These are phyloP conservation scores for Xiphorhynchus erythropygius DNA, from an alignment of 2,797 vertebrate genomes.

Conservation along the genomic window DNA sequence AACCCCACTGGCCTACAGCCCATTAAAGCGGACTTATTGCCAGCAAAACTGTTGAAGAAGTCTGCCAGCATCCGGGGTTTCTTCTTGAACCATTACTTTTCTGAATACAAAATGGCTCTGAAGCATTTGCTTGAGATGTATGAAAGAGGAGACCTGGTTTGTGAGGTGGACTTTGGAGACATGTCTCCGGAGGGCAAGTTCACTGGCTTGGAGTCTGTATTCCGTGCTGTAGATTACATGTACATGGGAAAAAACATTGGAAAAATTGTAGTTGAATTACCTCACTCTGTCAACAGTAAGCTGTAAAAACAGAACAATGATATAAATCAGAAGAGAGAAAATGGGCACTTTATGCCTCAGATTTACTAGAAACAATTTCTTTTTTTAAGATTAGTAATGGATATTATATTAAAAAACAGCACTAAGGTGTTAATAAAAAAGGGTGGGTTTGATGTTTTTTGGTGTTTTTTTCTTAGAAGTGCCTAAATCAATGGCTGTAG, in stretches of 20 bases:
- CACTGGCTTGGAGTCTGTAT: conserved; percentile 87
- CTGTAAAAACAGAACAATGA: conserved; percentile 84
- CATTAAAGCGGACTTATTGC: conserved; percentile 78
- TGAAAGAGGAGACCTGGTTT: conserved; percentile 82
- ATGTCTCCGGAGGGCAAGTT: conserved; percentile 83
- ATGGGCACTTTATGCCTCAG: conserved; percentile 56
- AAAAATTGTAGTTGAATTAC: conserved; percentile 91
- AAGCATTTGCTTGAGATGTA: conserved; percentile 83
- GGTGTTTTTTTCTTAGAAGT: neutral
- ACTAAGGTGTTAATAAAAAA: conserved; percentile 67
- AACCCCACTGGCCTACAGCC: conserved; percentile 81
- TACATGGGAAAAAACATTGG: conserved; percentile 91
- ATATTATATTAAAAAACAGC: conserved; percentile 66
- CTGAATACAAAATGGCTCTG: conserved; percentile 82
- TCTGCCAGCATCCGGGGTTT: conserved; percentile 89
- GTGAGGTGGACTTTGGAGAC: conserved; percentile 87
- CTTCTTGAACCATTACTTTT: conserved; percentile 88
- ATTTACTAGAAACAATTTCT: conserved; percentile 70
- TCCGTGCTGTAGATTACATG: conserved; percentile 92
- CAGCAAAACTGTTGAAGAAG: conserved; percentile 87
- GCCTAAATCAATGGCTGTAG: conserved; percentile 19
- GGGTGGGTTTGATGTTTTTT: neutral
- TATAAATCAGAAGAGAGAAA: conserved; percentile 75
- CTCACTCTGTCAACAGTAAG: conserved; percentile 83
- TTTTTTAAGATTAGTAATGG: conserved; percentile 53